Base-by-base conservation (phyloP, 2,797 vertebrate genomes). In the Pristis pectinata region DNA sequence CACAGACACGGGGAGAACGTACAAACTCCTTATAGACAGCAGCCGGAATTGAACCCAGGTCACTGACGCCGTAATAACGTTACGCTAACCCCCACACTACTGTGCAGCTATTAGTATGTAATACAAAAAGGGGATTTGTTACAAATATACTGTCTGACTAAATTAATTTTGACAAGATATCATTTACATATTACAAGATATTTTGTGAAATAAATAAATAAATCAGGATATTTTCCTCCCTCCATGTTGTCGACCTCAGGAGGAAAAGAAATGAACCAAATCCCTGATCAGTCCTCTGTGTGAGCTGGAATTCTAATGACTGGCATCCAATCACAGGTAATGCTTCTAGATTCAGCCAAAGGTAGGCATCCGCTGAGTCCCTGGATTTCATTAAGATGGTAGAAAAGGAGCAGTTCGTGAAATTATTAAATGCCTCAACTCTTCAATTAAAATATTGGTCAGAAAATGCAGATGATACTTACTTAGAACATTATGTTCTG, bases 391-490 rank as follows among this genome's bases (percentile, higher is more conserved):
- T 53, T 53, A 41, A 93, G 41, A 44, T 49, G 67, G 67, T 15
- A 74, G 41, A 53, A 64, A 91, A 53, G 44, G 24, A 49, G 13
- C 44, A 2, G 44, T 41, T 44, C 53, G 64, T 8, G 22, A 93
- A 44, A 34, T 5, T 74, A 30, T 13, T 74, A 74, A 93, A 53
- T 93, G 70, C 34, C 70, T 93, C 70, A 93, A 44, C 93, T n/a
- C 41, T 93, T 93, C 70, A 93, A 94, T 94, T 76, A 94, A 76
- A 76, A n/a, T 72, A 49, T 56, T 53, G 27, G 70, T 34, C 53
- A 44, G 70, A 56, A 94, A 74, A 67, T 72, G 19, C 24, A 72
- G 9, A 44, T 30, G n/a, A 94, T 72, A 74, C 72, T 94, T 76
- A 56, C 34, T 76, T 37, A 76, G 70, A 94, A 76, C 44, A 94